These are phyloP conservation scores for Perizoma flavofasciatum DNA, from an alignment of 2,888 invertebrate genomes.

Conservation along the genomic window DNA sequence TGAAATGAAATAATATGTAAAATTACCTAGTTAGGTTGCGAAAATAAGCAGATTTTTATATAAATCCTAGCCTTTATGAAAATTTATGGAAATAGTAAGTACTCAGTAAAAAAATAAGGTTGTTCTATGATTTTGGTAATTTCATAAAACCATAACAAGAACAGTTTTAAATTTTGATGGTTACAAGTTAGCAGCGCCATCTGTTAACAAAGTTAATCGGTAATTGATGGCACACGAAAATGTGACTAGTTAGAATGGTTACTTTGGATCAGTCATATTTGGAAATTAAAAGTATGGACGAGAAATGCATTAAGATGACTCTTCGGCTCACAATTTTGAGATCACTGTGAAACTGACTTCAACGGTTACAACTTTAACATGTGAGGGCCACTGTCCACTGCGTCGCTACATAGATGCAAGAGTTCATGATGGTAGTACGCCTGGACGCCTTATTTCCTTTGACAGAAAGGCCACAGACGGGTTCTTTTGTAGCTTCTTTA, in stretches of 20 bases:
- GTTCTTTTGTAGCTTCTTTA: conserved; percentile 1
- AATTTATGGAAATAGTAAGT: no score
- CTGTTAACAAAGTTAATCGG: conserved; percentile 19
- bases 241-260: conserved; percentile 54
- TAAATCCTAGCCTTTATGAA: no score
- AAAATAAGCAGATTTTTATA: no score
- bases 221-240: conserved; percentile 58
- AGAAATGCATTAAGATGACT: conserved; percentile 72
- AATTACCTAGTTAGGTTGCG: no score
- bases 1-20: no score
- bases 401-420: conserved; percentile 3
- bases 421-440: background rate
- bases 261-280: conserved; percentile 39
- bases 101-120: no score
- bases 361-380: conserved; percentile 36
- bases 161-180: no score
- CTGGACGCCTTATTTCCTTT: background rate
- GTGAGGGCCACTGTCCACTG: conserved; percentile 10
- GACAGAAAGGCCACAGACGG: no score
- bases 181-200: conserved; percentile 29
- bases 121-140: no score
- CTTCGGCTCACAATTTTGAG: conserved; percentile 75
- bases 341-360: conserved; percentile 70
- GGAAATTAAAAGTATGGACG: conserved; percentile 52
- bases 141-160: no score